These are phyloP conservation scores for Tachystola acroxantha DNA, from an alignment of 2,888 invertebrate genomes.

Conservation along the genomic window DNA sequence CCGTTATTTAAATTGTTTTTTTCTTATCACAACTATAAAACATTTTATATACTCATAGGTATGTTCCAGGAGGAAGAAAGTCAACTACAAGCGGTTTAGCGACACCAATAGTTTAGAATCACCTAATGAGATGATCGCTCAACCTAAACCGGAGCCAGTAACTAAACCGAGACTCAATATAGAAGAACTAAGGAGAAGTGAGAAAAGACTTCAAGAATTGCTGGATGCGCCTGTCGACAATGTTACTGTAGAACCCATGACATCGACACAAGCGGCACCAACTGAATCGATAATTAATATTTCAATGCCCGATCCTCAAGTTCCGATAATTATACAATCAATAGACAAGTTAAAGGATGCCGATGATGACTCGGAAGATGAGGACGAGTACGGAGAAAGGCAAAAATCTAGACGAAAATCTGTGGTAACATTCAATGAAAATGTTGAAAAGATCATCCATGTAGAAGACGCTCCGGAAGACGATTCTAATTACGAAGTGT, in stretches of 20 bases:
- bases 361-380: slow-evolving; percentile 45
- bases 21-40: slow-evolving; percentile 23
- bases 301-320: slow-evolving; percentile 27
- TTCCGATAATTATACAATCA: slow-evolving; percentile 59
- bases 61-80: slow-evolving; percentile 50
- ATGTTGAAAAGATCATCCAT: slow-evolving; percentile 72
- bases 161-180: slow-evolving; percentile 50
- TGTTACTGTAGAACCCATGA: slow-evolving; percentile 23
- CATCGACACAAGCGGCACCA: slow-evolving; percentile 24
- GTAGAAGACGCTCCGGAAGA: slow-evolving; percentile 56
- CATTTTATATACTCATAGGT: slow-evolving; percentile 14
- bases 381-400: slow-evolving; percentile 63
- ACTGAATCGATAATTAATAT: slow-evolving; percentile 35
- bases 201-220: slow-evolving; percentile 57
- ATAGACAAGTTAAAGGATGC: slow-evolving; percentile 63
- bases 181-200: slow-evolving; percentile 57
- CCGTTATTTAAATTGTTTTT: slow-evolving; percentile 31
- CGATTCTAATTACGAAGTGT: slow-evolving; percentile 39
- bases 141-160: slow-evolving; percentile 30
- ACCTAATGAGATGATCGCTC: slow-evolving; percentile 31
- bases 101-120: slow-evolving; percentile 50
- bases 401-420: slow-evolving; percentile 54
- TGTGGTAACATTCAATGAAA: slow-evolving; percentile 76
- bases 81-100: slow-evolving; percentile 51
- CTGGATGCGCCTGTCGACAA: slow-evolving; percentile 44